Evolutionary conservation across 2,113 vertebrate species (phyloP), one percentile per base, ranked within the genome.

Genomic region (Glaucomys volans): DNA sequence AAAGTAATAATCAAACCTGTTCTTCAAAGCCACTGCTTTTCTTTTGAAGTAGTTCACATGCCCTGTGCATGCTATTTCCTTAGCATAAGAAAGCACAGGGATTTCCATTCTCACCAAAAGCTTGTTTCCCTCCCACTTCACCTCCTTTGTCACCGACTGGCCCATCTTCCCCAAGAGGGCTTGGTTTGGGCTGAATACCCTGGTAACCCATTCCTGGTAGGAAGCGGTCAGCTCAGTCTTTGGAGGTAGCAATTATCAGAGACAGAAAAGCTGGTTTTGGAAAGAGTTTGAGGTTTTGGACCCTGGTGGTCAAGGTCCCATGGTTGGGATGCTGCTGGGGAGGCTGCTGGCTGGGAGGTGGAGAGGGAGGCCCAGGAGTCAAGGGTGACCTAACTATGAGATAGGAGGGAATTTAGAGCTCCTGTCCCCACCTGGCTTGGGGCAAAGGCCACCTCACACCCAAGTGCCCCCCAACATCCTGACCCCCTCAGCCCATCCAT

Each of bases 1-100:
- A 50, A 47, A 54, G 20, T 24, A 80, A 74, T 64, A 90, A 92
- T 81, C 44, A 66, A 52, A 74, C 16, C 2, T 28, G 22, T 66
- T 87, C 85, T 95, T 97, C 94, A 96, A 91, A 97, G 95, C 40
- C 62, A 1, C 4, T 2, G 85, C 22, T 37, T 88, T 62, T 35
- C 81, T 54, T 96, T 95, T 96, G 96, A 96, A 96, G 93, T 69
- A 66, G 47, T 57, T 83, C 30, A 8, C 10, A 16, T 42, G 64
- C 64, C 28, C 22, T 40, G 95, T 62, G 13, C 37, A 13, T 2
- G 28, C 47, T 47, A 2, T 47, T 80, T 84, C 66, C 32, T 77
- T 71, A 6, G 44, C 72, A 30, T 64, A 18, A 42, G 94, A 62
- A 50, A 9, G 42, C 64, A 4, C 24, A 17, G 40, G 47, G 84